Evolutionary conservation across 2,888 invertebrate genomes (phyloP).

Genomic region (Tolmerus cingulatus): DNA sequence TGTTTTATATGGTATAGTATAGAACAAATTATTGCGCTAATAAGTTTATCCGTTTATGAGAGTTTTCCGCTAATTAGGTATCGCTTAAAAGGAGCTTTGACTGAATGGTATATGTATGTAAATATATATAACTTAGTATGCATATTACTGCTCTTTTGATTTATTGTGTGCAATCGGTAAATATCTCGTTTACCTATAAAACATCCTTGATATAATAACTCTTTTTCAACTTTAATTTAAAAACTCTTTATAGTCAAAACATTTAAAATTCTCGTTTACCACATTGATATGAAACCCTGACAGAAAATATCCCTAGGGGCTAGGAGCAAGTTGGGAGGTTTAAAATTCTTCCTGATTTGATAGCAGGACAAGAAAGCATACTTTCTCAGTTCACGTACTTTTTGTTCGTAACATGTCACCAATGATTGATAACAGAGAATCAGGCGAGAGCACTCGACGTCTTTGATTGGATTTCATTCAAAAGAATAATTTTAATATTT

Average conservation of each 20-base stretch:
- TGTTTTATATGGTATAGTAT: no score
- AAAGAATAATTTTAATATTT: not conserved
- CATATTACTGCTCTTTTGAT: no score
- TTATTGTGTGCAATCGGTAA: no score
- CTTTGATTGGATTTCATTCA: not conserved
- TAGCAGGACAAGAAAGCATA: not conserved
- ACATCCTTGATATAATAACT: no score
- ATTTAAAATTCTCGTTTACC: not conserved
- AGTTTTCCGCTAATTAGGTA: no score
- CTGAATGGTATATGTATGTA: no score
- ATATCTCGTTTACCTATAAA: no score
- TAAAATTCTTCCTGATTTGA: not conserved
- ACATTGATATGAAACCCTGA: not conserved
- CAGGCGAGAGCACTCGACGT: not conserved
- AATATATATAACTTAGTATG: no score
- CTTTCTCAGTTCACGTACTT: not conserved
- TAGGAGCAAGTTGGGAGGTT: not conserved
- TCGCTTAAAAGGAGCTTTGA: no score
- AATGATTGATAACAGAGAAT: not conserved
- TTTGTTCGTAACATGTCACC: not conserved
- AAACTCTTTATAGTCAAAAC: not conserved
- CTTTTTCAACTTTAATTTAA: no score
- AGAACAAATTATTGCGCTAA: no score
- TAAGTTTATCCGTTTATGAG: no score
- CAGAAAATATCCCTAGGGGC: not conserved